phyloP scores from a whole-genome alignment of 2,113 vertebrate species.

The Tonatia bakeri region DNA sequence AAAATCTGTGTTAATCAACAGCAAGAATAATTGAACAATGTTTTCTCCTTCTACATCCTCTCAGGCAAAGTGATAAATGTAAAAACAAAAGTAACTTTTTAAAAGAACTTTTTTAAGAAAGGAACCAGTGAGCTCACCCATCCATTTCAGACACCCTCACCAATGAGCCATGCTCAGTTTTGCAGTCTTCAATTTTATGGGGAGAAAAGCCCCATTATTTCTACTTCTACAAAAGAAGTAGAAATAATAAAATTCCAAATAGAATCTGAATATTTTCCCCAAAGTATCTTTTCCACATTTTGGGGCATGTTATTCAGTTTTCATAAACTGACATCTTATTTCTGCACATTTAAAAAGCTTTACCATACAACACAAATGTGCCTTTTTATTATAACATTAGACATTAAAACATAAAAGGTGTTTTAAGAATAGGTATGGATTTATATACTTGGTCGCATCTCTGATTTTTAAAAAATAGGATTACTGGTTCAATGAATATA shows the following conservation, averaged over 20 bases:
- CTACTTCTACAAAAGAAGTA: not conserved
- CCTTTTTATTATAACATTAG: not conserved
- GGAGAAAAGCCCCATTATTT: not conserved
- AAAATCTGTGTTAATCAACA: slow-evolving; percentile 23
- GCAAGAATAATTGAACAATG: not conserved
- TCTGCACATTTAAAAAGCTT: not conserved
- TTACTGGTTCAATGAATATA: not conserved
- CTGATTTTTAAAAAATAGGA: not conserved
- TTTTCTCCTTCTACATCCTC: not conserved
- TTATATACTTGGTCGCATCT: not conserved
- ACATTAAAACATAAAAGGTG: not conserved
- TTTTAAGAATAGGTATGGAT: not conserved
- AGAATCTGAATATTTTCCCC: not conserved
- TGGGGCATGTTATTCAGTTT: not conserved
- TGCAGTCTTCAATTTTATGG: not conserved
- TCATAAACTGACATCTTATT: not conserved
- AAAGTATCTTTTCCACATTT: not conserved
- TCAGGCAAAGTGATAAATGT: not conserved
- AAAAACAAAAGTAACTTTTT: not conserved
- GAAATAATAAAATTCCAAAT: not conserved
- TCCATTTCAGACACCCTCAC: not conserved
- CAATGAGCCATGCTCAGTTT: not conserved
- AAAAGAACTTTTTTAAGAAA: not conserved
- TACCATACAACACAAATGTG: not conserved
- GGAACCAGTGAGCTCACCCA: not conserved